Evolutionary conservation across 2,888 invertebrate genomes (phyloP).

Genomic region (Macrophya annulata): DNA sequence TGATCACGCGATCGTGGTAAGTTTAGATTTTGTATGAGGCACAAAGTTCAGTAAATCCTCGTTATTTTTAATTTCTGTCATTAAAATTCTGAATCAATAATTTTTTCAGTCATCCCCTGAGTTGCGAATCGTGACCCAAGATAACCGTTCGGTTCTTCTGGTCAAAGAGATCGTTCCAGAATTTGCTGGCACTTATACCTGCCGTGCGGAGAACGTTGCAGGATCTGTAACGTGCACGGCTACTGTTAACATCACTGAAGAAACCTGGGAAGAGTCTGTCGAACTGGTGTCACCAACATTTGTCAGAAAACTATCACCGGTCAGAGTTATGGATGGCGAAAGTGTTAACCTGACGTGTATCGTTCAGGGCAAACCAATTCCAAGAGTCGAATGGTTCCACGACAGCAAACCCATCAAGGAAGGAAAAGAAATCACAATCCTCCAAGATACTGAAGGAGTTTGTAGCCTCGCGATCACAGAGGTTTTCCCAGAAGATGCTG

Average conservation of each 20-base stretch:
- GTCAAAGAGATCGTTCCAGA: slow-evolving; percentile 88
- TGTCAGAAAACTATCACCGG: slow-evolving; percentile 86
- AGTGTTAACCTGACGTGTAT: slow-evolving; percentile 88
- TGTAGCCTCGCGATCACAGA: slow-evolving; percentile 92
- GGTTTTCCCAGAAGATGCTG: slow-evolving; percentile 95
- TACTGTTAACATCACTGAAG: slow-evolving; percentile 84
- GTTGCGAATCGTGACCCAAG: slow-evolving; percentile 87
- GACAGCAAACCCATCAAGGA: slow-evolving; percentile 87
- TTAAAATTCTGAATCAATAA: neutral
- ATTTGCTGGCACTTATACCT: slow-evolving; percentile 89
- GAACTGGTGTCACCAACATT: slow-evolving; percentile 89
- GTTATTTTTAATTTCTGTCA: neutral
- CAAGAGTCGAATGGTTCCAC: slow-evolving; percentile 91
- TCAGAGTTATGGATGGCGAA: slow-evolving; percentile 95
- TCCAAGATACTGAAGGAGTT: slow-evolving; percentile 89
- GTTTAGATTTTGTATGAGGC: neutral
- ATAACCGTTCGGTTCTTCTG: slow-evolving; percentile 90
- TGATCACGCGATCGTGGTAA: slow-evolving; percentile 85
- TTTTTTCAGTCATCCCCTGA: slow-evolving; percentile 83
- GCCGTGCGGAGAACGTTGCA: slow-evolving; percentile 93
- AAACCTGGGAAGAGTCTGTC: slow-evolving; percentile 82
- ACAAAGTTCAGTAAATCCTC: neutral
- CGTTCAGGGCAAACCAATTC: slow-evolving; percentile 89
- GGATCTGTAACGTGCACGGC: slow-evolving; percentile 95
- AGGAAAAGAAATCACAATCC: slow-evolving; percentile 89